These are phyloP conservation scores for Paraescarpia echinospica DNA, from an alignment of 1,140 invertebrate genomes.

Conservation along the genomic window DNA sequence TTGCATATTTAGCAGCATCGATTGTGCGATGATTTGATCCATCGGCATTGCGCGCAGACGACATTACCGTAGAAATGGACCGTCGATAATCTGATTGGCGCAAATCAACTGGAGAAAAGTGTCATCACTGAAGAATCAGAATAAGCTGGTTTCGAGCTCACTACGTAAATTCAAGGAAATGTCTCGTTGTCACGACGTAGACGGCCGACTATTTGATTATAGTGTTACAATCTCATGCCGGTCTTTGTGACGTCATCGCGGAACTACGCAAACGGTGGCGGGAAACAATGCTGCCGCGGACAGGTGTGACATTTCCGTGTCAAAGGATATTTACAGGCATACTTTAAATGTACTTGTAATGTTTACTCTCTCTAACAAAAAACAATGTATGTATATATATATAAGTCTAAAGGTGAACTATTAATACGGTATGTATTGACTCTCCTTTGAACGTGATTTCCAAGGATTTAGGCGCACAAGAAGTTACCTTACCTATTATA, in stretches of 20 bases:
- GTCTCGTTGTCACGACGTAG: neutral
- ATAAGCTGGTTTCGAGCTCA: neutral
- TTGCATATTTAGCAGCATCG: conserved; percentile 5
- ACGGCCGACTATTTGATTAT: neutral
- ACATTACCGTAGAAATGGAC: neutral
- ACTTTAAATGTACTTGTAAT: neutral
- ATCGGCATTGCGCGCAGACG: neutral
- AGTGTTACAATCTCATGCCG: neutral
- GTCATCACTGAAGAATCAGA: neutral
- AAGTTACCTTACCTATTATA: no score
- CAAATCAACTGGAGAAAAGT: conserved; percentile 1
- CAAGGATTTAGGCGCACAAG: no score
- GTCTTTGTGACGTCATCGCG: neutral
- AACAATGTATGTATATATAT: no score
- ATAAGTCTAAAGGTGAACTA: no score
- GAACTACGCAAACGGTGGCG: neutral
- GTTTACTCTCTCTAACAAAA: neutral
- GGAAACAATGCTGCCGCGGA: neutral
- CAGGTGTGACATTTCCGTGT: neutral
- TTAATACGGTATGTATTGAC: no score
- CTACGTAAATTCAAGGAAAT: neutral
- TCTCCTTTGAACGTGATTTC: no score
- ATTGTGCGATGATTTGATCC: neutral
- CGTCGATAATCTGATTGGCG: neutral
- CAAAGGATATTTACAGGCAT: neutral